Conservation (phyloP, 64 coral and sea anemone genomes). For the Orbicella faveolata region DNA sequence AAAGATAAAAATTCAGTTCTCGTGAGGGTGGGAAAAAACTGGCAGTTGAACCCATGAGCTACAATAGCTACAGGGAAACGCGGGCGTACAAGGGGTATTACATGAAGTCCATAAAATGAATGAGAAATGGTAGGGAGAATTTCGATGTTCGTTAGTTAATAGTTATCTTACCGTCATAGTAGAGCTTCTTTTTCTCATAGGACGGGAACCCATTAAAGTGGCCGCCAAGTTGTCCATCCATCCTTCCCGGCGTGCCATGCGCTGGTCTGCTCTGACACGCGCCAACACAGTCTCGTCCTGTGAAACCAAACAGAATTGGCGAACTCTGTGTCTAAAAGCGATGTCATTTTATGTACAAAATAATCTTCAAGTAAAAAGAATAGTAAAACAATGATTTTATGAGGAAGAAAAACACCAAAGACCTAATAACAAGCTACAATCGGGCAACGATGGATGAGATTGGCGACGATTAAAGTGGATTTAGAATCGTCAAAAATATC, state of each 20-base stretch:
- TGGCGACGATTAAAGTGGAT: too few relatives aligned
- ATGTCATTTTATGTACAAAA: neutral
- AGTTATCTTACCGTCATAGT: slow-evolving; percentile 53
- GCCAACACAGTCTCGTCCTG: slow-evolving; percentile 71
- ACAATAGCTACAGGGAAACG: too few relatives aligned
- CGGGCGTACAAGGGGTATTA: neutral
- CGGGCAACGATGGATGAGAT: too few relatives aligned
- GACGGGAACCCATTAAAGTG: slow-evolving; percentile 64
- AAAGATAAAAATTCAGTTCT: too few relatives aligned
- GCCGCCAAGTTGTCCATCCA: slow-evolving; percentile 95
- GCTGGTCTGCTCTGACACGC: slow-evolving; percentile 86
- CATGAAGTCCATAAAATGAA: neutral
- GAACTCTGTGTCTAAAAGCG: neutral
- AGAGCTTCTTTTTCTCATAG: slow-evolving; percentile 79
- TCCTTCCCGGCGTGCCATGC: slow-evolving; percentile 80
- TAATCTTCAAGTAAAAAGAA: neutral
- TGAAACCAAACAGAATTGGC: neutral
- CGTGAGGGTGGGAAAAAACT: too few relatives aligned
- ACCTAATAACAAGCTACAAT: too few relatives aligned
- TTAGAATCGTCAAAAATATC: too few relatives aligned
- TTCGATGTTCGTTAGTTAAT: neutral
- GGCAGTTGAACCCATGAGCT: too few relatives aligned
- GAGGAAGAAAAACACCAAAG: too few relatives aligned
- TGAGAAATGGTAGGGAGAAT: neutral
- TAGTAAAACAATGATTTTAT: too few relatives aligned